Evolutionary conservation across 1,140 invertebrate species (phyloP).

Genomic region (Trachelipus rathkii): DNA sequence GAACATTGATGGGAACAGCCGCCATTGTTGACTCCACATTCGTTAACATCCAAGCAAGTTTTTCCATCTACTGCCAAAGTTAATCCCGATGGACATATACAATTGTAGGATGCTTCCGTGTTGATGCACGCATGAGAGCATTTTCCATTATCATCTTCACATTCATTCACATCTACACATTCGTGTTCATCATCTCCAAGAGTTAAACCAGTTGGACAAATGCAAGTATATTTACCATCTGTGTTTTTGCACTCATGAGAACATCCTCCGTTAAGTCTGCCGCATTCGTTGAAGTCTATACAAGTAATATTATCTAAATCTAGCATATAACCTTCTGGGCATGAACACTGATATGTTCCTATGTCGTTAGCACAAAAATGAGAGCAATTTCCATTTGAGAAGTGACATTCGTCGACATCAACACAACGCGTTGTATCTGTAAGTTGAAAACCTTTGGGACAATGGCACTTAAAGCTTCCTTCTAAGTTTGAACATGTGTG

Average conservation of each 20-base stretch:
- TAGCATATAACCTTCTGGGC: conserved; percentile 50
- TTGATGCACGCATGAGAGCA: conserved; percentile 45
- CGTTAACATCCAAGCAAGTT: conserved; percentile 50
- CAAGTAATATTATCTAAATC: conserved; percentile 53
- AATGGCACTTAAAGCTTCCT: conserved; percentile 76
- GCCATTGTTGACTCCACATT: conserved; percentile 50
- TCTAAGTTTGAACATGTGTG: conserved; percentile 72
- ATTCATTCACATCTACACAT: conserved; percentile 59
- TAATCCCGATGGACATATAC: conserved; percentile 44
- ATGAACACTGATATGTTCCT: conserved; percentile 49
- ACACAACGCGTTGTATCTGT: conserved; percentile 58
- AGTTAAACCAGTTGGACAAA: conserved; percentile 48
- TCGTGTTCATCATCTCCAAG: conserved; percentile 51
- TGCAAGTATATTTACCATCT: conserved; percentile 60
- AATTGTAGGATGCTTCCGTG: conserved; percentile 39
- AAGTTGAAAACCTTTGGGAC: conserved; percentile 66
- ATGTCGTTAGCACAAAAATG: conserved; percentile 55
- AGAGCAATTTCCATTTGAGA: conserved; percentile 52
- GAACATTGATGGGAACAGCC: conserved; percentile 50
- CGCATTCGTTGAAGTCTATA: conserved; percentile 62
- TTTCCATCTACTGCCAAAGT: conserved; percentile 44
- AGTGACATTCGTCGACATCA: conserved; percentile 50
- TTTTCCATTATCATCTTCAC: conserved; percentile 49
- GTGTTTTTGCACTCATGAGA: conserved; percentile 57
- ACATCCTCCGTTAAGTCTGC: conserved; percentile 57